Evolutionary conservation across 2,888 invertebrate genomes (phyloP).

Genomic region (Rambutsinella grinnellia): DNA sequence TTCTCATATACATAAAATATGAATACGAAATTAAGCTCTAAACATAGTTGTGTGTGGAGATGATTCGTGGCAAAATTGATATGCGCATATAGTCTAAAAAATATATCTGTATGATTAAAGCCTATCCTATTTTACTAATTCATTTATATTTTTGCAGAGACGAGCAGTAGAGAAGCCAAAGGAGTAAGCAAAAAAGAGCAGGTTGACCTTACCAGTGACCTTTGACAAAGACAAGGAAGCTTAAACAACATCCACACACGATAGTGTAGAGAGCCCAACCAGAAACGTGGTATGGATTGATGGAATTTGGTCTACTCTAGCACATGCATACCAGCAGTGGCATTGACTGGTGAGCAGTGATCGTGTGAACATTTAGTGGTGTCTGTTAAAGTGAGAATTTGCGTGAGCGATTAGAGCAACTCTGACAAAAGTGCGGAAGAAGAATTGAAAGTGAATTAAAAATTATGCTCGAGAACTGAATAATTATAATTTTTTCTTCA

Average conservation of each 20-base stretch:
- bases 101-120: too few species aligned
- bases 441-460: background rate
- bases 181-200: constrained; percentile 34
- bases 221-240: constrained; percentile 57
- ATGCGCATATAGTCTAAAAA: too few species aligned
- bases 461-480: constrained; percentile 1
- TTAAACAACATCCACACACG: constrained; percentile 37
- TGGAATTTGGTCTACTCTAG: background rate
- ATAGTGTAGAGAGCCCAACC: too few species aligned
- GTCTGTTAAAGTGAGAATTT: too few species aligned
- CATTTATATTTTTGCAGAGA: constrained; percentile 10
- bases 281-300: background rate
- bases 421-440: background rate
- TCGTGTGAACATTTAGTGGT: too few species aligned
- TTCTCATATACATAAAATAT: background rate
- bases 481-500: background rate
- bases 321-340: constrained; percentile 9
- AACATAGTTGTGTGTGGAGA: too few species aligned
- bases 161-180: background rate
- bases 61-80: too few species aligned
- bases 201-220: constrained; percentile 55
- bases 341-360: constrained; percentile 49
- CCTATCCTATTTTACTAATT: background rate
- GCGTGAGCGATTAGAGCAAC: too few species aligned
- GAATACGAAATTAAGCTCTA: too few species aligned